These are phyloP conservation scores for Drosophila nasuta DNA, from an alignment of 1,140 invertebrate species.

Conservation along the genomic window DNA sequence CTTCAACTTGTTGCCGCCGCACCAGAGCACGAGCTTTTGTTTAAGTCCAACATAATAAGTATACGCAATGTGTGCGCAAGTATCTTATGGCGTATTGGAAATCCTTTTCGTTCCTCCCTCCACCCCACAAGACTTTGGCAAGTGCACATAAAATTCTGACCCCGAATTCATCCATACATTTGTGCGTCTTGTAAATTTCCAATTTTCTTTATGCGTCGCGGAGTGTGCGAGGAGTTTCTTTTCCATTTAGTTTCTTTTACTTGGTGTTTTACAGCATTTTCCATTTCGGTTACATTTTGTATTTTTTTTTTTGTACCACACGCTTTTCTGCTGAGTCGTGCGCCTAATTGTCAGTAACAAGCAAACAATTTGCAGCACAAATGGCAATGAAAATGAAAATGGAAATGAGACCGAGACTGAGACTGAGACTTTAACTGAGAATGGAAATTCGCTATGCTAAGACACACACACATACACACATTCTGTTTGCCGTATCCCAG, in stretches of 20 bases:
- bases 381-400: constrained; percentile 57
- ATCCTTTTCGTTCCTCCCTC: constrained; percentile 47
- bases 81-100: constrained; percentile 35
- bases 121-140: background rate
- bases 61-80: constrained; percentile 17
- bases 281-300: constrained; percentile 2
- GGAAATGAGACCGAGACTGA: background rate
- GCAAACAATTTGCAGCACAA: constrained; percentile 72
- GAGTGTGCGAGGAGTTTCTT: background rate
- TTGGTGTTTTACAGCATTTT: constrained; percentile 25
- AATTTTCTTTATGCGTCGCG: constrained; percentile 58
- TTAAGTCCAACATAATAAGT: constrained; percentile 9
- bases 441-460: constrained; percentile 21
- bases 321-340: constrained; percentile 75
- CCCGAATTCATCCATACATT: constrained; percentile 48
- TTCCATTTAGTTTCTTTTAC: constrained; percentile 51
- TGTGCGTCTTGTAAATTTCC: constrained; percentile 70
- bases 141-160: constrained; percentile 54
- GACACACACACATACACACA: constrained; percentile 2
- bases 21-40: background rate
- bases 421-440: constrained; percentile 2
- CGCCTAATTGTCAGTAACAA: constrained; percentile 81
- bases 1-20: constrained; percentile 56
- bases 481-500: background rate
- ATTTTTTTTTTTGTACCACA: constrained; percentile 18